Evolutionary conservation across 2,113 vertebrate species (phyloP).

Genomic region (Indicator maculatus): DNA sequence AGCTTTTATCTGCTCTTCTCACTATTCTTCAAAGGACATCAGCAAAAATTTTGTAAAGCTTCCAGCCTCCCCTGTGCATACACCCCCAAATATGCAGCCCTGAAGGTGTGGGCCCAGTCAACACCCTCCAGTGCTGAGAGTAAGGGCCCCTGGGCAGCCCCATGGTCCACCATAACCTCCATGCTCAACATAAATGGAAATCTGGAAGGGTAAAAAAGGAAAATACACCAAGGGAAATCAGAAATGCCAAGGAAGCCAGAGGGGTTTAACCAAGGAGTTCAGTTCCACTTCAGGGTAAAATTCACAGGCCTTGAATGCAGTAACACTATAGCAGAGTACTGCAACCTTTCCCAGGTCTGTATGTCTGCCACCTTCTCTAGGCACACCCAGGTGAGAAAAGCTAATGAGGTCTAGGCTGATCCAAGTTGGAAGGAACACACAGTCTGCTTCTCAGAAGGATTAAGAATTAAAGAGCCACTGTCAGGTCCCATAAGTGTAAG

Average conservation of each 20-base stretch:
- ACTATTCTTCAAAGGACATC: neutral
- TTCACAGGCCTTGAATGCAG: neutral
- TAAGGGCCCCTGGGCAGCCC: neutral
- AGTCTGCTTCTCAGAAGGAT: slow-evolving; percentile 49
- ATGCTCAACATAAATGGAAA: neutral
- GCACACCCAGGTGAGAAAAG: neutral
- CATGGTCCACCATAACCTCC: neutral
- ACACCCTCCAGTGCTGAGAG: neutral
- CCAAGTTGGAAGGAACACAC: slow-evolving; percentile 21
- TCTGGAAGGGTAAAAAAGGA: neutral
- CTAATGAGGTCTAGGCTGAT: slow-evolving; percentile 36
- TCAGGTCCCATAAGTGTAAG: slow-evolving; percentile 50
- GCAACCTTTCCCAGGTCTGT: neutral
- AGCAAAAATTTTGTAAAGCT: neutral
- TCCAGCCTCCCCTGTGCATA: neutral
- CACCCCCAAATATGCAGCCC: neutral
- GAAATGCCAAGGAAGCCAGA: neutral
- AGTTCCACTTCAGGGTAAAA: neutral
- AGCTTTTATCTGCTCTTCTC: neutral
- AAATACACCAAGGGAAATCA: neutral
- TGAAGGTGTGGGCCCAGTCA: neutral
- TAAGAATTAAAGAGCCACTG: slow-evolving; percentile 57
- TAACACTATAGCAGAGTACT: neutral
- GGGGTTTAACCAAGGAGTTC: neutral
- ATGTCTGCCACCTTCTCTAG: neutral